Base-by-base conservation (phyloP, 1,140 invertebrate species). In the Bradysia coprophila region DNA sequence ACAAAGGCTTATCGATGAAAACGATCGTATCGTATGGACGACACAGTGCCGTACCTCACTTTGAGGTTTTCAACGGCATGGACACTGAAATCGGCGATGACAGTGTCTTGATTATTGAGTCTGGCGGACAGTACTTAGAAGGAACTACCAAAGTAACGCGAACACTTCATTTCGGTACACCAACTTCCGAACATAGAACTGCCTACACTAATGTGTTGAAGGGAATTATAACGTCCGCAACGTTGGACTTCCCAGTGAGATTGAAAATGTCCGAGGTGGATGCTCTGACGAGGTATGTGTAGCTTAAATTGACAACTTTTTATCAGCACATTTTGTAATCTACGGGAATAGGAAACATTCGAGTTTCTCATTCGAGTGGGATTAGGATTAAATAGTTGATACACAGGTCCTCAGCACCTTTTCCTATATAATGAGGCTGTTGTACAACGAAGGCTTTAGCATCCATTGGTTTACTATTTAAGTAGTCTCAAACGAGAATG, bases 71-170 rank as follows among this genome's bases (percentile, higher is more conserved):
- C 13, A 71, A 74, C 44, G 72, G 72, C 18, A 87, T 86, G 8
- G 78, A 83, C 53, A 61, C 69, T 36, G 50, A 59, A n/a, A 75
- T 97, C 4, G 75, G 71, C 15, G 72, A 67, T 21, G 69, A 75
- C 45, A 76, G 72, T 23, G 75, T 76, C 0, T 49, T 81, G 21
- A 68, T 81, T 2, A 69, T 82, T 34, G 76, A 78, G 48, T 81
- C 79, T 1, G 79, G 78, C 15, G 78, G 78, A 22, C 79, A 82
- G 55, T 82, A 81, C 56, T 62, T 70, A 45, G 87, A 93, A 65
- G 91, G 92, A 28, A 95, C 91, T 1, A 96, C 91, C 1, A 87
- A 94, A 54, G 79, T 95, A 0, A 91, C 92, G 0, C 68, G 93
- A 44, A 97, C 92, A 0, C 24, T 95, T 6, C 88, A 93, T 61